These are phyloP conservation scores for Resseliella maxima DNA, from an alignment of 2,888 invertebrate genomes.

Conservation along the genomic window DNA sequence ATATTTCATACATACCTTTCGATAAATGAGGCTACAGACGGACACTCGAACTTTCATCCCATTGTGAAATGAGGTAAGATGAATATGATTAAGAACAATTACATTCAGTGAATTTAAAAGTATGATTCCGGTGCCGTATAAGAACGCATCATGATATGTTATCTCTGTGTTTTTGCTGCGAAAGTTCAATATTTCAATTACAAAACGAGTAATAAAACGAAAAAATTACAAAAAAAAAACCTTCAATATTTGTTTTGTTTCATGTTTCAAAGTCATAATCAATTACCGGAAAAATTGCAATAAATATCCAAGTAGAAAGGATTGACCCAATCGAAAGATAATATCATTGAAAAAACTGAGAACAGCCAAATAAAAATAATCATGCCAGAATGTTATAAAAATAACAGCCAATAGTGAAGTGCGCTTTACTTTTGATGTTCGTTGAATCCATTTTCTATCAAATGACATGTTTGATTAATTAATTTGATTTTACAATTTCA, in stretches of 20 bases:
- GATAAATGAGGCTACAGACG: conserved; percentile 76
- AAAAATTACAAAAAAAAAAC: too few species aligned
- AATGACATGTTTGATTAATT: background rate
- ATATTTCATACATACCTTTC: conserved; percentile 70
- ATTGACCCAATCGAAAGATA: conserved; percentile 59
- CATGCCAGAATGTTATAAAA: conserved; percentile 60
- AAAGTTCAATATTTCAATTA: too few species aligned
- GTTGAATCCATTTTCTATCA: conserved; percentile 21
- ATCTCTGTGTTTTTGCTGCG: background rate
- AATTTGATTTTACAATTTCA: too few species aligned
- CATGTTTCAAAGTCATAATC: background rate
- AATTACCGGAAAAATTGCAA: conserved; percentile 60
- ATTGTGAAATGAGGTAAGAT: conserved; percentile 76
- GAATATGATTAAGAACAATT: conserved; percentile 72
- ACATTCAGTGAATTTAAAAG: conserved; percentile 66
- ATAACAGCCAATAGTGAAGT: conserved; percentile 60
- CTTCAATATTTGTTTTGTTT: conserved; percentile 61
- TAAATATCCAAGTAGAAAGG: conserved; percentile 60
- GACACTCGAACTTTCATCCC: conserved; percentile 78
- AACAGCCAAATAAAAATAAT: conserved; percentile 59
- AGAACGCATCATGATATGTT: background rate
- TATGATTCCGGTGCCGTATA: conserved; percentile 61
- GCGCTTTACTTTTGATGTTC: conserved; percentile 37
- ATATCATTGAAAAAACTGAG: conserved; percentile 59
- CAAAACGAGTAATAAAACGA: too few species aligned